Base-by-base conservation (phyloP, 1,140 invertebrate genomes). In the Drosophila santomea region DNA sequence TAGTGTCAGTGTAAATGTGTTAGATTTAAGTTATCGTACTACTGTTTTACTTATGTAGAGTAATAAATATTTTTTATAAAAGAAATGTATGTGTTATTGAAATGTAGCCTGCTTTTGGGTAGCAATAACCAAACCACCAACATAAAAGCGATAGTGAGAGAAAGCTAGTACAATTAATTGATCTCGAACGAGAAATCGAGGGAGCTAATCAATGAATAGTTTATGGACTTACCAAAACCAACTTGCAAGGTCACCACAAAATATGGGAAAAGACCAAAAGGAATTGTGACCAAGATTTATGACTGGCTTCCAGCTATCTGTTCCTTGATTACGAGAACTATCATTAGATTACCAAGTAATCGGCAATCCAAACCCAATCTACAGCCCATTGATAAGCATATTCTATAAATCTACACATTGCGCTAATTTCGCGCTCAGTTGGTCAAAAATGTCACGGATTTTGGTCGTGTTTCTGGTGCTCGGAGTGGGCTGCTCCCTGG, bases 1-100 rank as follows among this genome's bases (percentile, higher is more conserved):
- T 79, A 84, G 63, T 83, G 15, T 74, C 78, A 86, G 69, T 58
- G 57, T 78, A 74, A 57, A 57, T 55, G 56, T 23, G 11, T 44
- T 38, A 45, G 7, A 48, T 3, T 17, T 68, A 68, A 47, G 38
- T 38, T 35, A 25, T n/a, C 20, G 15, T 23, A 62, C 57, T 38
- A 38, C 20, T 32, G 32, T 32, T 8, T 8, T 10, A 32, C 32
- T 3, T 32, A 32, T 3, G 32, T 32, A 32, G 8, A 32, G 8
- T 32, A 32, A 32, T 32, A 48, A 28, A n/a, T 1, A 14, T 3
- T 23, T 17, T n/a, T 1, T n/a, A 12, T 23, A 28, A 28, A 7
- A 3, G 5, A 3, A 1, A 7, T 5, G 12, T 2, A 4, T 4
- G 25, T 25, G 4, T 25, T 25, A 8, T 28, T 14, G 1, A 12